phyloP scores from a whole-genome alignment of 2,113 vertebrate species.

The Osmerus mordax region DNA sequence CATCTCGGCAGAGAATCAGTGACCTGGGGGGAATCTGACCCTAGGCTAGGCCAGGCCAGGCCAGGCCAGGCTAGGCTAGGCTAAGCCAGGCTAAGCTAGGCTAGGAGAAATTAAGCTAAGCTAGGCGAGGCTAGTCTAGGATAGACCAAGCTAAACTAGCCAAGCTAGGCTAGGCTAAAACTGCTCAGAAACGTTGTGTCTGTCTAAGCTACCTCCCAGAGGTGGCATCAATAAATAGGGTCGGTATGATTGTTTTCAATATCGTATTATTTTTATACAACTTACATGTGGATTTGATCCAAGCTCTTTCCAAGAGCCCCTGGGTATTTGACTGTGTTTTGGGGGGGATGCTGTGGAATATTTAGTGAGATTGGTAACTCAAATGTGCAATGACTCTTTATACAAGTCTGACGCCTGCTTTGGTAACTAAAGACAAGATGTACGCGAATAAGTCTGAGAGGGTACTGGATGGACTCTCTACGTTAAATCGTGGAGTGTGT shows the following conservation, averaged over 20 bases:
- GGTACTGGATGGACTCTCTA: constrained; percentile 58
- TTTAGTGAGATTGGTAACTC: constrained; percentile 45
- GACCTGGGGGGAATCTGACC: constrained; percentile 55
- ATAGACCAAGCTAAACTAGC: constrained; percentile 27
- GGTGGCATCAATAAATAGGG: constrained; percentile 18
- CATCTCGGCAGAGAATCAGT: constrained; percentile 54
- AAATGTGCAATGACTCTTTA: constrained; percentile 51
- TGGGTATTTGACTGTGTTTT: too few species aligned
- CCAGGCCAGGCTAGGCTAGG: background rate
- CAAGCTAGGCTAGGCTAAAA: background rate
- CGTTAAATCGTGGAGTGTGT: constrained; percentile 51
- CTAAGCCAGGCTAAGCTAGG: background rate
- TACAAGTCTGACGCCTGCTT: constrained; percentile 55
- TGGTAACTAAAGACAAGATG: constrained; percentile 53
- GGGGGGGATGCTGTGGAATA: too few species aligned
- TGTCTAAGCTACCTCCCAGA: constrained; percentile 26
- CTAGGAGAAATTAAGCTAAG: too few species aligned
- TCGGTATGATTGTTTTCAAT: constrained; percentile 31
- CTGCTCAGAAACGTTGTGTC: background rate
- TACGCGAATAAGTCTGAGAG: constrained; percentile 50
- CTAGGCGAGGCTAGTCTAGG: too few species aligned
- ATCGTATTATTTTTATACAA: too few species aligned
- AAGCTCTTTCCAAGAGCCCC: too few species aligned
- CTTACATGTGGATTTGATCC: too few species aligned
- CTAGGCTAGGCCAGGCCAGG: background rate